phyloP scores from a whole-genome alignment of 2,797 vertebrate genomes.

The Gephyroberyx darwinii region DNA sequence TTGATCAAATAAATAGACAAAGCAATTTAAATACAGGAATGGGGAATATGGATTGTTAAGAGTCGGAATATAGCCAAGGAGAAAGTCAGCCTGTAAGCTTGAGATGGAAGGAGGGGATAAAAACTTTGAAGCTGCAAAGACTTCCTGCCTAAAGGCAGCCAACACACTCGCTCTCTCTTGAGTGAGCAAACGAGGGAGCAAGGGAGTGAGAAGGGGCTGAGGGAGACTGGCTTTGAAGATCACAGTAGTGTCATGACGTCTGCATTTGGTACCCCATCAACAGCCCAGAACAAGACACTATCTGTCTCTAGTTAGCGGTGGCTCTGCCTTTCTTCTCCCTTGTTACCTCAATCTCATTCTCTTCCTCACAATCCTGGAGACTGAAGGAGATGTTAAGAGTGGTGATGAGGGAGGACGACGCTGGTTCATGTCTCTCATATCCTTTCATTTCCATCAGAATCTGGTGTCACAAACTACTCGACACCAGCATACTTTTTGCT shows the following conservation, averaged over 20 bases:
- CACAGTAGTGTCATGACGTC: conserved; percentile 58
- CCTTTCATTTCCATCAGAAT: conserved; percentile 58
- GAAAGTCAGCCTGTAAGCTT: neutral
- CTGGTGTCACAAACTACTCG: conserved; percentile 39
- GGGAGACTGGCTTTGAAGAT: conserved; percentile 75
- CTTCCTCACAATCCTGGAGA: conserved; percentile 33
- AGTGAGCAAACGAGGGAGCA: conserved; percentile 39
- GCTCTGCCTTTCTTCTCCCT: conserved; percentile 44
- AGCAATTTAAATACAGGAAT: conserved; percentile 32
- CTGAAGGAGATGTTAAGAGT: conserved; percentile 9
- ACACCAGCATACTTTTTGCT: conserved; percentile 23
- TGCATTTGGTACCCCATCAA: conserved; percentile 52
- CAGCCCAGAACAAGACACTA: conserved; percentile 41
- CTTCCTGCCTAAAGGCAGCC: conserved; percentile 53
- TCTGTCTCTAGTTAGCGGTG: conserved; percentile 44
- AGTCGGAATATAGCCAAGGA: neutral
- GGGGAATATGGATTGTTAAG: neutral
- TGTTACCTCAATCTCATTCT: conserved; percentile 40
- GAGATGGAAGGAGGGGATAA: conserved; percentile 25
- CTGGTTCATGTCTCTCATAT: conserved; percentile 11
- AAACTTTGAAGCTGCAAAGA: conserved; percentile 55
- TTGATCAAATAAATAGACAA: conserved; percentile 34
- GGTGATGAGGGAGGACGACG: neutral
- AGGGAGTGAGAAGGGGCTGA: conserved; percentile 43
- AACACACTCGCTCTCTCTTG: conserved; percentile 29